Conservation (phyloP, 2,113 vertebrate species). For the Austrofundulus limnaeus region DNA sequence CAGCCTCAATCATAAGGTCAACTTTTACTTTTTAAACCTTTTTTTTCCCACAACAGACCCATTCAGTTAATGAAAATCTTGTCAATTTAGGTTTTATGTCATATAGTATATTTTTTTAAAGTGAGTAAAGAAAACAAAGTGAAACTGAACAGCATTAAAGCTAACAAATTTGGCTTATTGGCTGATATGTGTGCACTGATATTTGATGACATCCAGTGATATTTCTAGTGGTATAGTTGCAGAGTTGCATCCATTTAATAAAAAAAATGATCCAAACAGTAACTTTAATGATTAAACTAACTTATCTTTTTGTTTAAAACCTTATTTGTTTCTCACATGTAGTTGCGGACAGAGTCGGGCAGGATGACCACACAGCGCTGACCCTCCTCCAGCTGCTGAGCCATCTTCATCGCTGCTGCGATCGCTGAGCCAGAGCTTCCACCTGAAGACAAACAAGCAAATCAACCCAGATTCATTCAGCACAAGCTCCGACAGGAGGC, state of each 20-base stretch:
- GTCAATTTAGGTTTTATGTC: too few relatives aligned
- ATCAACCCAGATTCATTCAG: background rate
- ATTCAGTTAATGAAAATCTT: too few relatives aligned
- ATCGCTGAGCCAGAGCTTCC: slow-evolving; percentile 88
- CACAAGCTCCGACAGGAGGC: background rate
- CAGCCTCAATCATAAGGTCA: too few relatives aligned
- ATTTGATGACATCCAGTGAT: background rate
- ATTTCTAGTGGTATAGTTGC: background rate
- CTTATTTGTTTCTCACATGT: slow-evolving; percentile 82
- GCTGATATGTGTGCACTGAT: too few relatives aligned
- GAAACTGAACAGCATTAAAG: too few relatives aligned
- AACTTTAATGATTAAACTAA: background rate
- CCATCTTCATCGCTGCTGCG: slow-evolving; percentile 83
- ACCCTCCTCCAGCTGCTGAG: slow-evolving; percentile 84
- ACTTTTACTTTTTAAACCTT: too few relatives aligned
- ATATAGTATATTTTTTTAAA: too few relatives aligned
- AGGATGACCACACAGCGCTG: slow-evolving; percentile 92
- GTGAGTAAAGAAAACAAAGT: too few relatives aligned
- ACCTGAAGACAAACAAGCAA: slow-evolving; percentile 71
- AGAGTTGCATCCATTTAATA: background rate
- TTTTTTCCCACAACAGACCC: too few relatives aligned
- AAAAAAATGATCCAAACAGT: background rate
- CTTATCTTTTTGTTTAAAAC: background rate
- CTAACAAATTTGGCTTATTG: too few relatives aligned
- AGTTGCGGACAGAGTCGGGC: slow-evolving; percentile 91